These are phyloP conservation scores for Thaumetopoea pityocampa DNA, from an alignment of 1,140 invertebrate species.

Conservation along the genomic window DNA sequence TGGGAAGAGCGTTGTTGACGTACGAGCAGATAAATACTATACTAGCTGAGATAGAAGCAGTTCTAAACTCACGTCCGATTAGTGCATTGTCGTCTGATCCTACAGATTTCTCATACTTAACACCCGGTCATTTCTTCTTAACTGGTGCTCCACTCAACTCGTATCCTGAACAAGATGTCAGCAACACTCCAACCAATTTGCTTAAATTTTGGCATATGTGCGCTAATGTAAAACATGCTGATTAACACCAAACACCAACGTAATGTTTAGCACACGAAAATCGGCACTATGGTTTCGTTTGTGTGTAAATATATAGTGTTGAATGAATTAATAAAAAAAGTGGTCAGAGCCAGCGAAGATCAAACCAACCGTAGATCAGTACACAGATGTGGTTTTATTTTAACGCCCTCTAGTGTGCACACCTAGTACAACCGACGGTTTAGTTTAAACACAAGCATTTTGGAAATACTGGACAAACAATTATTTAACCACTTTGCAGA, in stretches of 20 bases:
- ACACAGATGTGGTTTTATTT: too few relatives aligned
- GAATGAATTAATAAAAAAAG: too few relatives aligned
- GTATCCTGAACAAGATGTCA: constrained; percentile 10
- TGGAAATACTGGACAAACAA: constrained; percentile 33
- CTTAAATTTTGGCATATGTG: constrained; percentile 14
- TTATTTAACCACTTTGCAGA: constrained; percentile 28
- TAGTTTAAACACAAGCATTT: too few relatives aligned
- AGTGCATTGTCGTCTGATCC: neutral
- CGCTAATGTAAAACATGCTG: constrained; percentile 9
- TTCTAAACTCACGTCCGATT: constrained; percentile 1
- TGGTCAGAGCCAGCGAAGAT: too few relatives aligned
- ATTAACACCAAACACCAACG: too few relatives aligned
- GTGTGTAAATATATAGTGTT: too few relatives aligned
- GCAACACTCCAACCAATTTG: constrained; percentile 1
- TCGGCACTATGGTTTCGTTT: too few relatives aligned
- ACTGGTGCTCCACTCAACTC: constrained; percentile 3
- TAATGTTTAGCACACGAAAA: too few relatives aligned
- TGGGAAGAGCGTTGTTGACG: too few relatives aligned
- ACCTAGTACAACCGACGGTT: too few relatives aligned
- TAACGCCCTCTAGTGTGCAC: too few relatives aligned
- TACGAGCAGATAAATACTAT: constrained; percentile 1
- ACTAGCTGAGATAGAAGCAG: constrained; percentile 1
- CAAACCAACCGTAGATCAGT: too few relatives aligned
- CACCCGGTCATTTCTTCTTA: constrained; percentile 5
- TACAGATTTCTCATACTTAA: constrained; percentile 3